Evolutionary conservation across 2,797 vertebrate species (phyloP).

Genomic region (Chromis chromis): DNA sequence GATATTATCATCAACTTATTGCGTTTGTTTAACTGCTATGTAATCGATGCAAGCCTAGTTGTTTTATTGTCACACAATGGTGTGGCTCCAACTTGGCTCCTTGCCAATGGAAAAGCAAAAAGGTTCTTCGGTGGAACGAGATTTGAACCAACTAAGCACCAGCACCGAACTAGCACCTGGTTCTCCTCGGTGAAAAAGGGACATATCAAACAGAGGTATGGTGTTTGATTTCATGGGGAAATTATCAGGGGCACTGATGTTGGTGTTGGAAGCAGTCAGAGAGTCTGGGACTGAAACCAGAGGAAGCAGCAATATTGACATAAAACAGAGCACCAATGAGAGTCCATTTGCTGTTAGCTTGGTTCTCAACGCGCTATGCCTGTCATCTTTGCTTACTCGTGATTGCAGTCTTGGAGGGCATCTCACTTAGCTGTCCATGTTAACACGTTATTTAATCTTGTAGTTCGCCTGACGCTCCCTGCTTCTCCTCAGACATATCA

Average conservation of each 20-base stretch:
- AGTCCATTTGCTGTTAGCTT: neutral
- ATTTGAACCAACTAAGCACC: too few species aligned
- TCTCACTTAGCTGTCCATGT: slow-evolving; percentile 18
- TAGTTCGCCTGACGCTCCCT: slow-evolving; percentile 7
- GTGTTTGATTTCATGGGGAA: slow-evolving; percentile 63
- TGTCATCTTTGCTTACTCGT: slow-evolving; percentile 40
- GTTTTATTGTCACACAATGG: too few species aligned
- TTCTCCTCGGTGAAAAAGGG: too few species aligned
- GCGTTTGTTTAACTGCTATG: too few species aligned
- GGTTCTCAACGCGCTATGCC: slow-evolving; percentile 24
- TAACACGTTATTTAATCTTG: slow-evolving; percentile 20
- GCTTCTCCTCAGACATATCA: slow-evolving; percentile 11
- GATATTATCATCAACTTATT: too few species aligned
- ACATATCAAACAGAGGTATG: slow-evolving; percentile 11
- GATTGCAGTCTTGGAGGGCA: slow-evolving; percentile 57
- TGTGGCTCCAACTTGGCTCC: too few species aligned
- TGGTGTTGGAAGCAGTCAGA: slow-evolving; percentile 36
- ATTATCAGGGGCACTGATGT: slow-evolving; percentile 50
- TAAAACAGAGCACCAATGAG: slow-evolving; percentile 34
- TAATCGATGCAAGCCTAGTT: too few species aligned
- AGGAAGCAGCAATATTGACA: slow-evolving; percentile 43
- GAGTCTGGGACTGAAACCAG: slow-evolving; percentile 34
- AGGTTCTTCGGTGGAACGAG: too few species aligned
- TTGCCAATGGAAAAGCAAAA: too few species aligned
- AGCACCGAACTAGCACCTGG: too few species aligned